Evolutionary conservation across 2,888 invertebrate genomes (phyloP).

Genomic region (Pyrochroa serraticornis): DNA sequence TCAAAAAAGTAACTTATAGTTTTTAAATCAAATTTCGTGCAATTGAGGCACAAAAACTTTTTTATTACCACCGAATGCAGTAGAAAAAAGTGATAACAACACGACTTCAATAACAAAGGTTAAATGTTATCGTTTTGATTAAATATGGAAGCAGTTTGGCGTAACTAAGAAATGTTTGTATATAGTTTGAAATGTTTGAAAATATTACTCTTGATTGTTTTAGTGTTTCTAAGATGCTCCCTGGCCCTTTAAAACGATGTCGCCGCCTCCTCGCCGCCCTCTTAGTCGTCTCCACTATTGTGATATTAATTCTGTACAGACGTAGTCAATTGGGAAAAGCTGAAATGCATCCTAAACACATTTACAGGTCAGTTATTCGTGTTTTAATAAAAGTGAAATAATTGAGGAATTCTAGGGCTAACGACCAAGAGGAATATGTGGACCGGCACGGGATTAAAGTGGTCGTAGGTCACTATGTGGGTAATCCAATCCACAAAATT

Average conservation of each 20-base stretch:
- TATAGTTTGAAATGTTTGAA: not conserved
- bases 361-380: constrained; percentile 42
- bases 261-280: constrained; percentile 47
- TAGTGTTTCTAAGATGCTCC: constrained; percentile 45
- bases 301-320: constrained; percentile 45
- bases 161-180: not conserved
- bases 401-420: constrained; percentile 56
- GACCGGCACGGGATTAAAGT: constrained; percentile 79
- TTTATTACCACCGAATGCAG: no score
- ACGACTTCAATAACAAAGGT: no score
- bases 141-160: not conserved
- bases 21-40: no score
- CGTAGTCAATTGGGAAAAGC: constrained; percentile 26
- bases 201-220: constrained; percentile 2
- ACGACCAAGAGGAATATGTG: constrained; percentile 72
- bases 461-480: constrained; percentile 88
- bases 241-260: constrained; percentile 49
- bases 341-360: constrained; percentile 46
- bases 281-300: constrained; percentile 41
- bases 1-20: no score
- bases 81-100: no score
- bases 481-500: constrained; percentile 67
- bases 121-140: no score
- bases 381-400: not conserved
- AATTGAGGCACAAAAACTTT: no score